Percentiles rank a stretch among this genome's conserved stretches.
These are phyloP conservation scores for Zoanthus solanderi DNA, from an alignment of 92 coral and sea anemone species.

Conservation along the genomic window DNA sequence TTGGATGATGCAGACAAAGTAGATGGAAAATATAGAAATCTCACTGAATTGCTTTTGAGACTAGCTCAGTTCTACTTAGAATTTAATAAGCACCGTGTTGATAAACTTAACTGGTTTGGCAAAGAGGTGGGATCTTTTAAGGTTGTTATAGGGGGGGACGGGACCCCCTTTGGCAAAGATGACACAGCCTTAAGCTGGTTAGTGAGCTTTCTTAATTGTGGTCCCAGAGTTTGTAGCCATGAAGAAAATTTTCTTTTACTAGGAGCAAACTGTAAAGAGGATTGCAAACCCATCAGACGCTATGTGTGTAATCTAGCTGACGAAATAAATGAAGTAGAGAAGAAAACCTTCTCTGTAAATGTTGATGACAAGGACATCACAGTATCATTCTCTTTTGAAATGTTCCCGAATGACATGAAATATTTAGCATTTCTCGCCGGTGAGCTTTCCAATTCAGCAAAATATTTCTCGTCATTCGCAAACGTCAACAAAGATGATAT, in stretches of 20 bases:
- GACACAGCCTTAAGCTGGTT: slow-evolving; percentile 46
- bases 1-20: slow-evolving; percentile 58
- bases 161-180: slow-evolving; percentile 62
- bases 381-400: slow-evolving; percentile 64
- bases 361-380: slow-evolving; percentile 52
- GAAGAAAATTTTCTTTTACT: slow-evolving; percentile 57
- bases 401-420: slow-evolving; percentile 74
- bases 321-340: slow-evolving; percentile 5
- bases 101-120: no score
- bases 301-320: no score
- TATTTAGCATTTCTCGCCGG: slow-evolving; percentile 59
- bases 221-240: slow-evolving; percentile 37
- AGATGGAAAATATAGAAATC: slow-evolving; percentile 68
- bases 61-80: slow-evolving; percentile 25
- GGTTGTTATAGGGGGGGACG: slow-evolving; percentile 28
- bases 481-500: slow-evolving; percentile 54
- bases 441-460: slow-evolving; percentile 50
- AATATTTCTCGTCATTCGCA: slow-evolving; percentile 80
- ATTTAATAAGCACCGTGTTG: no score
- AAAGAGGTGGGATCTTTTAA: no score
- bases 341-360: slow-evolving; percentile 33
- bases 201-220: slow-evolving; percentile 51
- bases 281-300: slow-evolving; percentile 37
- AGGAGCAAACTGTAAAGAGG: slow-evolving; percentile 72
- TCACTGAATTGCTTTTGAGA: slow-evolving; percentile 43